A percentile compares a stretch with the other conserved stretches of the same genome.
Evolutionary conservation across 2,113 vertebrate species (phyloP).

Genomic region (Kryptolebias marmoratus): DNA sequence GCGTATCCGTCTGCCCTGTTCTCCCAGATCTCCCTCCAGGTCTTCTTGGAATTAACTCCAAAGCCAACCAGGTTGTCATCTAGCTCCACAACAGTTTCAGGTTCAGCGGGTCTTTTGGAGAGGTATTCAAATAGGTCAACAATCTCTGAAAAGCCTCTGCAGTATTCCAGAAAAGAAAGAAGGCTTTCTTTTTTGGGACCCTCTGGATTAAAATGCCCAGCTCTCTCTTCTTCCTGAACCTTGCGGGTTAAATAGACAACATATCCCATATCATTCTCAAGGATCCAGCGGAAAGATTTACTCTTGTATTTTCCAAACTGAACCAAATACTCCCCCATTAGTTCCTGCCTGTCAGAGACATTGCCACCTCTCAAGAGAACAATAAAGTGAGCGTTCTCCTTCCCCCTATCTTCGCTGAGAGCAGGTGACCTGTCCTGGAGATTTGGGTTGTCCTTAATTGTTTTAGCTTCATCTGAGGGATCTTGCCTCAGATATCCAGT

Average conservation of each 20-base stretch:
- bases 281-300: background rate
- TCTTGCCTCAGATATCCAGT: no score
- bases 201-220: background rate
- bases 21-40: background rate
- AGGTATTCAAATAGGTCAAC: background rate
- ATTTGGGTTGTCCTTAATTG: background rate
- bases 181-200: constrained; percentile 3
- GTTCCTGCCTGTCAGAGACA: background rate
- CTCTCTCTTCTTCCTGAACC: background rate
- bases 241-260: background rate
- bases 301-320: constrained; percentile 1
- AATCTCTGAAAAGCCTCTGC: constrained; percentile 1
- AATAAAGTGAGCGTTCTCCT: background rate
- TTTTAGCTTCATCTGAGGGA: no score
- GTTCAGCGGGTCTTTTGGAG: background rate
- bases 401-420: background rate
- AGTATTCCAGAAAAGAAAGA: background rate
- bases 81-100: background rate
- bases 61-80: background rate
- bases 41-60: background rate
- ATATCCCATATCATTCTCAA: background rate
- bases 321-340: background rate
- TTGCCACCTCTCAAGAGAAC: background rate
- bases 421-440: background rate
- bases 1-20: background rate